Percentiles rank a stretch among this genome's conserved stretches.
These are phyloP conservation scores for Drosophila biarmipes DNA, from an alignment of 1,140 invertebrate species.

Conservation along the genomic window DNA sequence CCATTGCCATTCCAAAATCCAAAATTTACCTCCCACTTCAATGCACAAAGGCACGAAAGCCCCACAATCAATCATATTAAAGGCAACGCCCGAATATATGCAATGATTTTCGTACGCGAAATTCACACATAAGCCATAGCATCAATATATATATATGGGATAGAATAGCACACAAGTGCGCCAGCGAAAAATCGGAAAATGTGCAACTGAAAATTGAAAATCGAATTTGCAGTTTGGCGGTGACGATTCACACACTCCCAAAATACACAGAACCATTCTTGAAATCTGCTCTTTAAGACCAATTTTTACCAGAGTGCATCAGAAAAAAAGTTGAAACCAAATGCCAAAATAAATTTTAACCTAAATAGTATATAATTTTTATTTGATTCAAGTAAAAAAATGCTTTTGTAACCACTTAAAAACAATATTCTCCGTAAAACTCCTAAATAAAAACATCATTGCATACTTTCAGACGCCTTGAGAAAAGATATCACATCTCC, in stretches of 20 bases:
- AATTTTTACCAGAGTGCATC: background rate
- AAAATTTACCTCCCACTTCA: background rate
- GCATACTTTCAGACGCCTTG: background rate
- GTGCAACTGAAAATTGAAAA: conserved; percentile 72
- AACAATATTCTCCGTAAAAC: too few species aligned
- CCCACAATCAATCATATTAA: conserved; percentile 53
- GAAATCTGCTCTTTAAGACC: too few species aligned
- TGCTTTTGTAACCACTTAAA: too few species aligned
- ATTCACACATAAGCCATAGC: conserved; percentile 38
- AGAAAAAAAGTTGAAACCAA: background rate
- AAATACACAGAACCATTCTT: background rate
- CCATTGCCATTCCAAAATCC: conserved; percentile 6
- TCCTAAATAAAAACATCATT: background rate
- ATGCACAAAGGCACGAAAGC: background rate
- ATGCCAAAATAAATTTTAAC: background rate
- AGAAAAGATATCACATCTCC: too few species aligned
- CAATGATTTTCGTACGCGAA: conserved; percentile 49
- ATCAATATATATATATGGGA: conserved; percentile 7
- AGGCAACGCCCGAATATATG: conserved; percentile 55
- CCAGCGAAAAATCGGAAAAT: conserved; percentile 47
- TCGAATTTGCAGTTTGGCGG: conserved; percentile 59
- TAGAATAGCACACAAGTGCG: background rate
- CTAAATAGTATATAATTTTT: too few species aligned
- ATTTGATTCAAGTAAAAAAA: too few species aligned
- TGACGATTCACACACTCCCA: conserved; percentile 13